Evolutionary conservation across 2,113 vertebrate species (phyloP).

Genomic region (Carollia perspicillata): DNA sequence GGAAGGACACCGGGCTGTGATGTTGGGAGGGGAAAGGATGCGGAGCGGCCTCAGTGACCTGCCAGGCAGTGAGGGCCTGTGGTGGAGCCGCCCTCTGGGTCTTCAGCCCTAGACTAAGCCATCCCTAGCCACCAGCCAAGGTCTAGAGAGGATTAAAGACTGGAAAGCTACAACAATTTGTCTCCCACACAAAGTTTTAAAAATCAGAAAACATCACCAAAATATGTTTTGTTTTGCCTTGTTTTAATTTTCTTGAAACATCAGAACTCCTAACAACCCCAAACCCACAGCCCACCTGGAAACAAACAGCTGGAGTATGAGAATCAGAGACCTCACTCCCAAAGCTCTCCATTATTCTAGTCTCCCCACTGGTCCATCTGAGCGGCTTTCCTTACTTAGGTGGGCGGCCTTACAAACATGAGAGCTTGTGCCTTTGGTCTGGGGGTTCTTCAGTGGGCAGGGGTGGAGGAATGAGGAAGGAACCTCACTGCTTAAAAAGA

Average conservation of each 20-base stretch:
- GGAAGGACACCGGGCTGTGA: neutral
- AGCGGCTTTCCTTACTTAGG: neutral
- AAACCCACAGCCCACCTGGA: neutral
- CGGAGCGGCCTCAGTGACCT: too few species aligned
- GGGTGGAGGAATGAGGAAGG: neutral
- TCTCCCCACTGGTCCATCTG: neutral
- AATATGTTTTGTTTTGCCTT: neutral
- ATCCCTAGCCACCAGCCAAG: neutral
- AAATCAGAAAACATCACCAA: neutral
- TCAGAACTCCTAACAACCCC: neutral
- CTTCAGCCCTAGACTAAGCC: neutral
- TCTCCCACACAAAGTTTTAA: neutral
- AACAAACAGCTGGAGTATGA: neutral
- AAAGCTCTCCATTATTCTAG: neutral
- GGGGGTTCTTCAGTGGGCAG: neutral
- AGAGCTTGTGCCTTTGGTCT: neutral
- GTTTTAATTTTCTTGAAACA: neutral
- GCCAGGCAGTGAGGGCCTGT: neutral
- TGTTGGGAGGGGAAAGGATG: accelerated
- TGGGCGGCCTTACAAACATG: neutral
- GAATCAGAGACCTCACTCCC: neutral
- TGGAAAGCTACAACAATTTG: neutral
- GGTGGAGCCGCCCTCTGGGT: accelerated
- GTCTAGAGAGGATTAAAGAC: neutral
- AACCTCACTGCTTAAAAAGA: neutral